Conservation (phyloP, 2,888 invertebrate genomes). For the Eupithecia insigniata region DNA sequence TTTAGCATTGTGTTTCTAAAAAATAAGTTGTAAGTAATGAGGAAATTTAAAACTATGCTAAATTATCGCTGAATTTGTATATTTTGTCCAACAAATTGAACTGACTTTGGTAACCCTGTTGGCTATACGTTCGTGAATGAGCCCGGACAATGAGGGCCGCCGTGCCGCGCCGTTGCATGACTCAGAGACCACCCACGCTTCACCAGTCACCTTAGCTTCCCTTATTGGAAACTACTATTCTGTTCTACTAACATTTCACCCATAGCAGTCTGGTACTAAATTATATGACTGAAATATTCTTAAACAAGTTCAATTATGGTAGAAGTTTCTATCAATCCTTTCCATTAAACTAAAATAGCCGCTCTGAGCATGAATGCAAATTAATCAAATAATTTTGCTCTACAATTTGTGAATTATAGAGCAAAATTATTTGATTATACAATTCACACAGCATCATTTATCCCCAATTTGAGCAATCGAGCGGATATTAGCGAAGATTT, state of each 20-base stretch:
- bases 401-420: no score
- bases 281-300: background rate
- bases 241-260: conserved; percentile 34
- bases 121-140: conserved; percentile 61
- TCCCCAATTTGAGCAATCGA: background rate
- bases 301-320: background rate
- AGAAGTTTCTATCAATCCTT: background rate
- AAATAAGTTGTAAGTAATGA: background rate
- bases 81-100: conserved; percentile 2
- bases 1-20: background rate
- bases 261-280: background rate
- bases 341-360: background rate
- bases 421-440: no score
- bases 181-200: conserved; percentile 58
- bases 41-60: background rate
- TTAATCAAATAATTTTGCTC: background rate
- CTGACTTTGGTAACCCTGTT: conserved; percentile 25
- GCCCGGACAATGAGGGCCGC: conserved; percentile 60
- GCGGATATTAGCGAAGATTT: background rate
- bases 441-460: background rate
- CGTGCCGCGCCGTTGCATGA: conserved; percentile 46
- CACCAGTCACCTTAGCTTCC: conserved; percentile 37
- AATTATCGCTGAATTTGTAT: background rate
- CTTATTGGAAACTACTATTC: conserved; percentile 14
- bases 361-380: background rate